Base-by-base conservation (phyloP, 2,888 invertebrate species). In the Parelbella ahira region DNA sequence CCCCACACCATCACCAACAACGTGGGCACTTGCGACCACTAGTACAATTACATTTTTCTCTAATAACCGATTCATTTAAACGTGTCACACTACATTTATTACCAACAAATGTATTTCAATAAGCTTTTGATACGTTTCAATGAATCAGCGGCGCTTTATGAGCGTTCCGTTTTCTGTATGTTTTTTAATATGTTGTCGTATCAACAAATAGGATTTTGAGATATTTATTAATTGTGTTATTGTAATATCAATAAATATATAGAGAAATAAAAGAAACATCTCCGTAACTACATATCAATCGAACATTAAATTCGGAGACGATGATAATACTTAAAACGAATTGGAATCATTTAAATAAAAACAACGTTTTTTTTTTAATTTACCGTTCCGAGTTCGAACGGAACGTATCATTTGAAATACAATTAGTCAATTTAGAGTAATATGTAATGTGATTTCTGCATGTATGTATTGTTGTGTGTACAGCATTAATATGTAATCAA, bases 1-100 rank as follows among this genome's bases (percentile, higher is more conserved):
- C 89, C 90, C 1, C 90, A 90, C 64, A 90, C 90, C 37, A 90
- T 90, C 59, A 89, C 88, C 0, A 88, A 87, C 56, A 88, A 88
- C 52, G 86, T 88, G 1, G 87, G 87, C 9, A 63, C 83, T 43
- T 88, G 88, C 58, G 60, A 73, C 6, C 84, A 87, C 58, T 88
- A 78, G 70, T 50, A 55, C 25, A 12, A 32, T 6, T 13, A 12
- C 8, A 15, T 33, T 8, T 39, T 19, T 21, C 13, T 27, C 13
- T 41, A 33, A 13, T 9, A 48, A 37, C 20, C 46, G 27, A 53
- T 53, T 53, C 56, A 60, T 58, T 58, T 54, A 58, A 58, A 56
- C 53, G 56, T 60, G 59, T 53, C 53, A 38, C n/a, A 11, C 18
- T 48, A 47, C 36, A 48, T 48, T 45, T 36, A 43, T 23, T 37